Percentiles rank a stretch among this genome's conserved stretches.
Conservation (phyloP, 2,113 vertebrate genomes). For the Ivindomyrus marchei region DNA sequence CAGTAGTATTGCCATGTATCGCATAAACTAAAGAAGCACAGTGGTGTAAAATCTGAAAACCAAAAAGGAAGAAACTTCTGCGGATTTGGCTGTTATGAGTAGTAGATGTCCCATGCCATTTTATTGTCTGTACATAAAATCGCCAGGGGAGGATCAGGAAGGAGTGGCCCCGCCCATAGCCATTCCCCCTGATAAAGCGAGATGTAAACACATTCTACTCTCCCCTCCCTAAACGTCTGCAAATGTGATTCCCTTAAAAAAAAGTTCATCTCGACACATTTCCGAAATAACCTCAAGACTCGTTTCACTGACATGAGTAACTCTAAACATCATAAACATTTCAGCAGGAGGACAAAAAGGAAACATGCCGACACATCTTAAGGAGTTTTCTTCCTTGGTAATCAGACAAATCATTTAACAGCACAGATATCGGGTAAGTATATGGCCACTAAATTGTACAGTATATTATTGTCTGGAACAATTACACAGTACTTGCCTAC, state of each 20-base stretch:
- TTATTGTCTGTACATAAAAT: constrained; percentile 70
- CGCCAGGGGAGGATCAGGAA: constrained; percentile 52
- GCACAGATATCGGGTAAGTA: constrained; percentile 40
- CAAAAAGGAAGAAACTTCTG: constrained; percentile 53
- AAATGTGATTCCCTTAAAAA: background rate
- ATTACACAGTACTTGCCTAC: constrained; percentile 43
- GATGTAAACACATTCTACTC: background rate
- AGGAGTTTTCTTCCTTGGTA: constrained; percentile 27
- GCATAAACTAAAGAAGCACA: constrained; percentile 81
- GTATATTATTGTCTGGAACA: constrained; percentile 38
- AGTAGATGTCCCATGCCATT: constrained; percentile 66
- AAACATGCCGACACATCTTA: constrained; percentile 10
- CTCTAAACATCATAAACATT: constrained; percentile 4
- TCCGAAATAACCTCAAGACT: background rate
- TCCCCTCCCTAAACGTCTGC: background rate
- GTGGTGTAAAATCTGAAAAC: constrained; percentile 73
- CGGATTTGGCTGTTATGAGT: constrained; percentile 65
- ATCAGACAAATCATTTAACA: constrained; percentile 34
- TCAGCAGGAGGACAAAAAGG: constrained; percentile 12
- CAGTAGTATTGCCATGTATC: constrained; percentile 85
- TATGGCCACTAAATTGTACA: constrained; percentile 42
- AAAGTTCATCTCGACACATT: background rate
- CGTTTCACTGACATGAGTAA: constrained; percentile 11
- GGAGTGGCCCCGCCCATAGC: constrained; percentile 63
- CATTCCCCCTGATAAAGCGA: background rate